Percentiles rank a stretch among this genome's conserved stretches.
phyloP scores from a whole-genome alignment of 2,113 vertebrate genomes.

The Callaeas wilsoni region DNA sequence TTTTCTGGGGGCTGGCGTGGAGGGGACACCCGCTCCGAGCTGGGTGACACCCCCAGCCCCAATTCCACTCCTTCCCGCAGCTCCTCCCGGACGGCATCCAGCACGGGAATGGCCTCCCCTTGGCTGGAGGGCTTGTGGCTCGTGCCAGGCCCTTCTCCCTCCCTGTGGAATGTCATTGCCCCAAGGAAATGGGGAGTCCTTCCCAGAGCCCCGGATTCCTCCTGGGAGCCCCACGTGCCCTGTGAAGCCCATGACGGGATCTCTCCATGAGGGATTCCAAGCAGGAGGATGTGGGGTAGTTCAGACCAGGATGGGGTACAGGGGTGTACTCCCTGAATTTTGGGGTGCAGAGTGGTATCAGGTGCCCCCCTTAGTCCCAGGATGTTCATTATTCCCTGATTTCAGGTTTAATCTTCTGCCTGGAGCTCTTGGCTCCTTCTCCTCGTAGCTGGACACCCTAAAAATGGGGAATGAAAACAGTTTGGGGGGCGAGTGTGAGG shows the following conservation, averaged over 20 bases:
- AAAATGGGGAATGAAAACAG: background rate
- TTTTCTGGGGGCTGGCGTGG: background rate
- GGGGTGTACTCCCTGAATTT: background rate
- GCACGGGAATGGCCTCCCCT: background rate
- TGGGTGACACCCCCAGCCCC: background rate
- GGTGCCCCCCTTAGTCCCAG: too few species aligned
- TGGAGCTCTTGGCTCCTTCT: background rate
- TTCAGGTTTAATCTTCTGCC: background rate
- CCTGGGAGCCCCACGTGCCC: background rate
- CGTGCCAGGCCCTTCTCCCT: background rate
- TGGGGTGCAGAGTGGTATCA: accelerated
- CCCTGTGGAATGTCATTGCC: background rate
- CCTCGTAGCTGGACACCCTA: too few species aligned
- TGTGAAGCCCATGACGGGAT: accelerated
- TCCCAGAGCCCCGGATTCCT: background rate
- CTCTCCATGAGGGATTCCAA: background rate
- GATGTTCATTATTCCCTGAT: background rate
- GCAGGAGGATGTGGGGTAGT: accelerated
- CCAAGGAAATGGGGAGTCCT: background rate
- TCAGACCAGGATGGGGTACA: accelerated
- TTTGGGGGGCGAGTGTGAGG: background rate
- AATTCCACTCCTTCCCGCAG: accelerated
- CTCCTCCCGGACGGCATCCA: background rate
- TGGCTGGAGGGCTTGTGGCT: background rate
- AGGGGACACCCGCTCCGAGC: accelerated